Base-by-base conservation (phyloP, 2,113 vertebrate genomes). In the Coturnix japonica region DNA sequence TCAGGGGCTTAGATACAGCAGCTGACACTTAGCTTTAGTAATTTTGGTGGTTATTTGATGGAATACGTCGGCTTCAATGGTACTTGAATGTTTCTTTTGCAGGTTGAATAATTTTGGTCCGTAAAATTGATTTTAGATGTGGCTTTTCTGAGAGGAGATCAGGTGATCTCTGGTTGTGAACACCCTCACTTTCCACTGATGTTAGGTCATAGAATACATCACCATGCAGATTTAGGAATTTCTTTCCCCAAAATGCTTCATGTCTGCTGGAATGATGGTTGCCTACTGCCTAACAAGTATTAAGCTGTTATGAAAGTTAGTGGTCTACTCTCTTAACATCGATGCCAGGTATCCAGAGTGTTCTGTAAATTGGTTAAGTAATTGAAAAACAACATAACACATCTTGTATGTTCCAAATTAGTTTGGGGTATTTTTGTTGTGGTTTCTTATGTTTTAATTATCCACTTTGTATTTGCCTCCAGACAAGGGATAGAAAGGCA, bases 361-460 rank as follows among this genome's bases (percentile, higher is more conserved):
- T 87, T 65, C 76, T 82, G 35, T 8, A 47, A 64, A 59, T 81
- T 54, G 73, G 16, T 46, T 73, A 47, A 53, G 71, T 89, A 43
- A 77, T 35, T 74, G 16, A 74, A 87, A 66, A 70, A 14, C 66
- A 80, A 74, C 49, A 54, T 12, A 57, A 25, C 65, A 20, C 17
- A 10, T 44, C 7, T 7, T 28, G 11, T n/a, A 17, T 25, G 14
- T 85, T 75, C 33, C 72, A 64, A 5, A 43, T 73, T 81, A 44
- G 9, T 85, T 72, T 79, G 77, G 57, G 47, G 39, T 43, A 15
- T 33, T 53, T 47, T 56, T 75, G 6, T 63, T 88, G 61, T 60
- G 30, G 41, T 61, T 90, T 91, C 44, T 86, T 84, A 80, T 23
- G 71, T 74, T 67, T 71, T 88, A 71, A 84, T 83, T 65, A 70